A percentile compares a stretch with the other conserved stretches of the same genome.
Conservation (phyloP, 2,113 vertebrate species). For the Pseudorhombus dupliciocellatus region DNA sequence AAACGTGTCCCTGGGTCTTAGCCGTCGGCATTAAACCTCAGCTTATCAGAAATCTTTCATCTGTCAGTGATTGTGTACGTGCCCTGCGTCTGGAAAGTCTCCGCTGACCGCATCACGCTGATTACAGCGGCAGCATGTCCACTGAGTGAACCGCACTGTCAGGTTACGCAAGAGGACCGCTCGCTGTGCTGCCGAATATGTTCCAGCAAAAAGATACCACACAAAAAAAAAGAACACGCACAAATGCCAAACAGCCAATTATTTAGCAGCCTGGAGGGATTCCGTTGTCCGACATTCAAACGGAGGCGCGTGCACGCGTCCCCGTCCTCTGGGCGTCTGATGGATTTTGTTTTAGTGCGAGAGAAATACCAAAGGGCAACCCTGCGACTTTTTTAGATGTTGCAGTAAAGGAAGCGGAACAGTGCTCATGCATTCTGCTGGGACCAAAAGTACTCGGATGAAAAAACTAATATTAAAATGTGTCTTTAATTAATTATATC, state of each 20-base stretch:
- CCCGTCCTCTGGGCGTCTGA: conserved; percentile 14
- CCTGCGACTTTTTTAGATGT: neutral
- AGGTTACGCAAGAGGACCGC: conserved; percentile 50
- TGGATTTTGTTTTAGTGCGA: conserved; percentile 9
- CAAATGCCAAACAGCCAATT: conserved; percentile 78
- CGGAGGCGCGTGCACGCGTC: conserved; percentile 14
- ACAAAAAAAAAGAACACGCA: conserved; percentile 33
- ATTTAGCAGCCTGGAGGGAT: conserved; percentile 71
- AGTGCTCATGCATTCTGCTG: neutral
- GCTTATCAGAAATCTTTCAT: neutral
- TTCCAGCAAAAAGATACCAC: conserved; percentile 33
- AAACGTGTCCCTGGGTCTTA: neutral
- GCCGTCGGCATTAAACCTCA: too few species aligned
- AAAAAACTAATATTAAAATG: neutral
- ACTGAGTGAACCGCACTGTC: conserved; percentile 26
- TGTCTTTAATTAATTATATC: too few species aligned
- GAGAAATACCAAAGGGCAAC: conserved; percentile 16
- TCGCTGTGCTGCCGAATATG: conserved; percentile 49
- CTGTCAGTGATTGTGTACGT: neutral
- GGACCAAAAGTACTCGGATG: neutral
- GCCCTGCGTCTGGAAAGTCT: neutral
- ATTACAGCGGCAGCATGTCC: neutral
- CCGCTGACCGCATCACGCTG: conserved; percentile 18
- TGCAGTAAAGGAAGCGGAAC: neutral
- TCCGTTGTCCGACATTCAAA: conserved; percentile 59